Base-by-base conservation (phyloP, 2,888 invertebrate species). In the Acronicta leporina region DNA sequence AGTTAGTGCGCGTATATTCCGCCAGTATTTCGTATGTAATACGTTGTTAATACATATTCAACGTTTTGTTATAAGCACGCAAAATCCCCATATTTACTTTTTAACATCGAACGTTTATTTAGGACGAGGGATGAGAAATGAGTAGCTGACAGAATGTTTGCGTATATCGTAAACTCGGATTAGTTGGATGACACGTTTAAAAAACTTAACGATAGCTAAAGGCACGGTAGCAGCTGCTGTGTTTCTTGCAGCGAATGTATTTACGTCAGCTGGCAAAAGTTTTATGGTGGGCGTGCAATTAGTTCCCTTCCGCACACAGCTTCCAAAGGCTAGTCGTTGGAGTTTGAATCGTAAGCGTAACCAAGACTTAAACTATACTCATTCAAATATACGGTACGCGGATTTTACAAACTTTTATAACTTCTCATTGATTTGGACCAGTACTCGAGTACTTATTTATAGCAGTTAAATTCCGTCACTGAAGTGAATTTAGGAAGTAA, bases 251-350 rank as follows among this genome's bases (percentile, higher is more conserved):
- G 81, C 81, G 80, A 80, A 81, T 80, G 83, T 82, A 84, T 87
- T 84, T 89, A 87, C 86, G 75, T 85, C 86, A 86, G 81, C 84
- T 83, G 82, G 87, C 88, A 87, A 82, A 87, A 82, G 85, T 79
- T 81, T 80, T 80, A 82, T 85, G 87, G 84, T 85, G 87, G 84
- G 83, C 82, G 83, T 83, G 90, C 89, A 91, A 91, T 91, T 90
- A 91, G 87, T 86, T 85, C 84, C 85, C 87, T 87, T 84, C 80
- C 80, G 79, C 77, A 82, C 82, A 80, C 81, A 81, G 80, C 78
- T 73, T 77, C 77, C 74, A 83, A 82, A 83, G 84, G 82, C 82
- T 83, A 75, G 71, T 73, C 71, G 80, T 67, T 70, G 61, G 74
- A 81, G 81, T 82, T 84, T 83, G 75, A 79, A 83, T 78, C 75